phyloP scores from a whole-genome alignment of 2,797 vertebrate genomes.

The Urosaurus nigricauda region DNA sequence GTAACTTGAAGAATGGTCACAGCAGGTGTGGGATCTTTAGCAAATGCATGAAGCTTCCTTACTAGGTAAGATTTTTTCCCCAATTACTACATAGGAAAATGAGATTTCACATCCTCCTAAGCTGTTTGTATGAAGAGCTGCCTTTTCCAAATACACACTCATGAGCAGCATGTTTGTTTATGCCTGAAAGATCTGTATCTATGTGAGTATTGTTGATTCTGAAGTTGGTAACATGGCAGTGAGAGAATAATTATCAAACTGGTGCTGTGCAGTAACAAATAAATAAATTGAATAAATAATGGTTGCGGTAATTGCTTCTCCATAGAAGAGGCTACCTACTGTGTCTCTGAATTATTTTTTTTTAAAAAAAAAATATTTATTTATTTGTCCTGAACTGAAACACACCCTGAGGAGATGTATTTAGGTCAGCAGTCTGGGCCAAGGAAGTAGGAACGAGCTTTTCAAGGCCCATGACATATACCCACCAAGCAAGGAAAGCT shows the following conservation, averaged over 20 bases:
- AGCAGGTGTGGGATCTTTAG: not conserved
- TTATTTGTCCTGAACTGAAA: not conserved
- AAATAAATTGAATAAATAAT: conserved; percentile 22
- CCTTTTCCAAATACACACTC: not conserved
- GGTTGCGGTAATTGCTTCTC: not conserved
- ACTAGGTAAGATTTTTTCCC: not conserved
- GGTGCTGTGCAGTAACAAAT: not conserved
- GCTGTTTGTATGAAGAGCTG: not conserved
- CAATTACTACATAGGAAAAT: not conserved
- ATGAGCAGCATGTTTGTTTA: not conserved
- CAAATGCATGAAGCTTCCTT: not conserved
- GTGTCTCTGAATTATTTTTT: not conserved
- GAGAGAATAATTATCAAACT: not conserved
- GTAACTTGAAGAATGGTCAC: not conserved
- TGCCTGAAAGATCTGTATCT: not conserved
- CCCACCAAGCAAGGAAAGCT: not conserved
- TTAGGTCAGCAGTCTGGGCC: not conserved
- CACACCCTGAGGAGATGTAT: not conserved
- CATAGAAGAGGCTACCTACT: not conserved
- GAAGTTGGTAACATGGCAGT: not conserved
- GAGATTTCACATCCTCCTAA: not conserved
- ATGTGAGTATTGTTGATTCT: not conserved
- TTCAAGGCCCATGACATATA: not conserved
- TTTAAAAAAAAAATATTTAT: too few relatives aligned
- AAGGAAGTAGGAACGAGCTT: not conserved